Base-by-base conservation (phyloP, 1,140 invertebrate species). In the Zaprionus camerounensis region DNA sequence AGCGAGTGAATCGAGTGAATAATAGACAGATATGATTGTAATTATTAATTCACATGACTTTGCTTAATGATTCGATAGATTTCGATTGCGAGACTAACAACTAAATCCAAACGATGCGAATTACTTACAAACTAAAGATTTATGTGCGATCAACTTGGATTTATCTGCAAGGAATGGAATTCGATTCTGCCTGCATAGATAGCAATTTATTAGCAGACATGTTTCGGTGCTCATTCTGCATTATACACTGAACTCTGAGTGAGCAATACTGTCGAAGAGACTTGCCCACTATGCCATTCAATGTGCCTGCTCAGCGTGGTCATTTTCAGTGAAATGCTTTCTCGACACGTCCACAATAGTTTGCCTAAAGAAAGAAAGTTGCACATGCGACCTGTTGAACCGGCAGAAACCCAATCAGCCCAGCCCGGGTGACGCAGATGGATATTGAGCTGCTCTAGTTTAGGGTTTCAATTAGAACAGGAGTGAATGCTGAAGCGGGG, bases 381-480 rank as follows among this genome's bases (percentile, higher is more conserved):
- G 62, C 66, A 49, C 68, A 83, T 76, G 51, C 75, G 81, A 81
- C 84, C 81, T 90, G 84, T 90, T 81, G 85, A 87, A 49, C 77
- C 44, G 46, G 11, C 46, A 63, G 26, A 83, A 90, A 84, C 80
- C 78, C 81, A 88, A 90, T 88, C 81, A 88, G 84, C 61, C 65
- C 41, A 9, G 12, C 12, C 4, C 73, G 67, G 63, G 46, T 44
- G 46, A 44, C 13, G 9, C n/a, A 53, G 34, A 61, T 70, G 59
- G 34, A 53, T 46, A 62, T 61, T 36, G 46, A 22, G 53, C 31
- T 31, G 5, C 15, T 28, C 38, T n/a, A 28, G 73, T 59, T 72
- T 68, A 51, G 44, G 31, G 41, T 57, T 84, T 80, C 74, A 84
- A 84, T 88, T 88, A 87, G 62, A 28, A 28, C 11, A 51, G 9